These are phyloP conservation scores for Heliconius eleuchia DNA, from an alignment of 1,140 invertebrate species.

Conservation along the genomic window DNA sequence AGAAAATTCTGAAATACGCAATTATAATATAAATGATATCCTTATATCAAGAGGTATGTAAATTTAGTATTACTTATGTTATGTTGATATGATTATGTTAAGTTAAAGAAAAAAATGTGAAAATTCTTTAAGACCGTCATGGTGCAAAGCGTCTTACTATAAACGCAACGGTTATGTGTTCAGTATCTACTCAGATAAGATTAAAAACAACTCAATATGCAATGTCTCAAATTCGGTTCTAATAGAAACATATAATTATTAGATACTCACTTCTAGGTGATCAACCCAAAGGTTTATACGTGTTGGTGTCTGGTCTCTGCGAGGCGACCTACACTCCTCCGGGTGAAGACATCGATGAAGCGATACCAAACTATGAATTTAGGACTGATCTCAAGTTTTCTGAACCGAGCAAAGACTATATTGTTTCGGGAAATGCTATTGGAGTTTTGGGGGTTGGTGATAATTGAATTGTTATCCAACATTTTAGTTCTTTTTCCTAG, in stretches of 20 bases:
- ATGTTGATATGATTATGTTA: neutral
- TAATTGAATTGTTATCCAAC: neutral
- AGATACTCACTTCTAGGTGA: slow-evolving; percentile 49
- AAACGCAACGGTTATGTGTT: too few species aligned
- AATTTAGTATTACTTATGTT: neutral
- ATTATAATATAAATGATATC: slow-evolving; percentile 68
- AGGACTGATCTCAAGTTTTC: slow-evolving; percentile 67
- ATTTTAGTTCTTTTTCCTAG: neutral
- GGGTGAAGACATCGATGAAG: slow-evolving; percentile 60
- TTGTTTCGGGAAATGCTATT: slow-evolving; percentile 72
- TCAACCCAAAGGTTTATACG: slow-evolving; percentile 69
- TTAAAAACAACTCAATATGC: too few species aligned
- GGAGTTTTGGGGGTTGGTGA: slow-evolving; percentile 65
- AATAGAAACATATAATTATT: too few species aligned
- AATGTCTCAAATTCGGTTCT: too few species aligned
- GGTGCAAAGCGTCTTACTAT: too few species aligned
- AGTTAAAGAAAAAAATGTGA: too few species aligned
- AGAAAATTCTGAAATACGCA: slow-evolving; percentile 68
- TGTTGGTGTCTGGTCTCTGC: slow-evolving; percentile 67
- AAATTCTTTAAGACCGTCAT: too few species aligned
- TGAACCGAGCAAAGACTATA: slow-evolving; percentile 68
- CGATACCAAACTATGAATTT: slow-evolving; percentile 73
- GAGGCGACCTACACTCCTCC: slow-evolving; percentile 68
- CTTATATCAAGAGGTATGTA: slow-evolving; percentile 63
- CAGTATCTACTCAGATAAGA: too few species aligned